Percentiles rank a stretch among this genome's conserved stretches.
These are phyloP conservation scores for Apistogramma diplotaenia DNA, from an alignment of 2,113 vertebrate genomes.

Conservation along the genomic window DNA sequence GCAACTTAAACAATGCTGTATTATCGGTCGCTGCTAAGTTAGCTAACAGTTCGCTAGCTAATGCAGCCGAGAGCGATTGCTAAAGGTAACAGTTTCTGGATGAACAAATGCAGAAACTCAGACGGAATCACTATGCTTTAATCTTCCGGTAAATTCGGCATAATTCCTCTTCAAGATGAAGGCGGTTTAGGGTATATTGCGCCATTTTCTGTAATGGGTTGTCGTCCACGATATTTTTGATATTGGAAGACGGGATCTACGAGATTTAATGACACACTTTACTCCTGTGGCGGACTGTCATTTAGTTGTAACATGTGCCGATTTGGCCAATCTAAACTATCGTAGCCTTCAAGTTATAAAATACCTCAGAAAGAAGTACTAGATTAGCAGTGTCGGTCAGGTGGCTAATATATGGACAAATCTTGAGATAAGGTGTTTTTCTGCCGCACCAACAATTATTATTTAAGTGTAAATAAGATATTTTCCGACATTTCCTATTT, in stretches of 20 bases:
- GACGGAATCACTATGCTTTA: neutral
- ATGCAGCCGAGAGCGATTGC: neutral
- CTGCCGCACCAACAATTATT: neutral
- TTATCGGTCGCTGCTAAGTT: neutral
- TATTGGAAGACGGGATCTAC: neutral
- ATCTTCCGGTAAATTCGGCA: neutral
- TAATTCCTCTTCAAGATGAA: rapidly evolving
- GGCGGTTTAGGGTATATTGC: too few species aligned
- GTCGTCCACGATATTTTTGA: neutral
- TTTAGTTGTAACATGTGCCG: neutral
- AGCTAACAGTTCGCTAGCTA: neutral
- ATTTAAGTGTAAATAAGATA: too few species aligned
- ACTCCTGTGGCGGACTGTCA: neutral
- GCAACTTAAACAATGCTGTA: neutral
- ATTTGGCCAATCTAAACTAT: neutral
- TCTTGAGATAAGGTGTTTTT: neutral
- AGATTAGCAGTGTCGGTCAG: too few species aligned
- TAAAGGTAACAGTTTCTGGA: neutral
- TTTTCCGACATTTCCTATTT: neutral
- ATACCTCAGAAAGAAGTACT: too few species aligned
- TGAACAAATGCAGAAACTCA: neutral
- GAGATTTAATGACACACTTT: neutral
- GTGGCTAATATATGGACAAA: neutral
- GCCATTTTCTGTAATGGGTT: neutral
- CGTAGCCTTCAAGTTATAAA: neutral